phyloP scores from a whole-genome alignment of 2,797 vertebrate genomes.

The Hippocampus kuda region DNA sequence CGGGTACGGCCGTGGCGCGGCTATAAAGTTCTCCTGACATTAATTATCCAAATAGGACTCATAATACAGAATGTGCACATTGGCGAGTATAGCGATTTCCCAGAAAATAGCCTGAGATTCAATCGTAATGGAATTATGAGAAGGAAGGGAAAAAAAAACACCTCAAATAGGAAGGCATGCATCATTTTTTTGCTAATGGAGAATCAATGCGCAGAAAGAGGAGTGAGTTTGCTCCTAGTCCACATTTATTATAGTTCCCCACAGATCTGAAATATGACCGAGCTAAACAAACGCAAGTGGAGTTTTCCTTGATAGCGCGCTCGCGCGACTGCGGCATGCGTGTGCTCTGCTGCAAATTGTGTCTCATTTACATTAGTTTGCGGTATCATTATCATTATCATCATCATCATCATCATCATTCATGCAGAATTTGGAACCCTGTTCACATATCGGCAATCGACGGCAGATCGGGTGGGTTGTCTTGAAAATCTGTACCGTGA shows the following conservation, averaged over 20 bases:
- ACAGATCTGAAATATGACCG: constrained; percentile 41
- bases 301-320: constrained; percentile 61
- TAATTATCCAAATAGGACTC: constrained; percentile 40
- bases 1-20: constrained; percentile 16
- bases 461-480: neutral
- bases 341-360: constrained; percentile 41
- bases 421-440: neutral
- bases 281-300: constrained; percentile 42
- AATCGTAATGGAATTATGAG: constrained; percentile 43
- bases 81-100: constrained; percentile 30
- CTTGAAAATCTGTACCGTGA: neutral
- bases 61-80: constrained; percentile 44
- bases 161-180: constrained; percentile 52
- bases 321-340: constrained; percentile 21
- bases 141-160: constrained; percentile 31
- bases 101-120: constrained; percentile 45
- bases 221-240: constrained; percentile 41
- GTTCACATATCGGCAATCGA: neutral
- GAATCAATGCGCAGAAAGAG: constrained; percentile 39
- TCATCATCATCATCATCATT: neutral
- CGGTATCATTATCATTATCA: neutral
- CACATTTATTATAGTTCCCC: constrained; percentile 27
- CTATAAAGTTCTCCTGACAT: constrained; percentile 34
- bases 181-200: constrained; percentile 45
- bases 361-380: neutral